Conservation (phyloP, 2,888 invertebrate species). For the Lepidocyrtoides sp. region DNA sequence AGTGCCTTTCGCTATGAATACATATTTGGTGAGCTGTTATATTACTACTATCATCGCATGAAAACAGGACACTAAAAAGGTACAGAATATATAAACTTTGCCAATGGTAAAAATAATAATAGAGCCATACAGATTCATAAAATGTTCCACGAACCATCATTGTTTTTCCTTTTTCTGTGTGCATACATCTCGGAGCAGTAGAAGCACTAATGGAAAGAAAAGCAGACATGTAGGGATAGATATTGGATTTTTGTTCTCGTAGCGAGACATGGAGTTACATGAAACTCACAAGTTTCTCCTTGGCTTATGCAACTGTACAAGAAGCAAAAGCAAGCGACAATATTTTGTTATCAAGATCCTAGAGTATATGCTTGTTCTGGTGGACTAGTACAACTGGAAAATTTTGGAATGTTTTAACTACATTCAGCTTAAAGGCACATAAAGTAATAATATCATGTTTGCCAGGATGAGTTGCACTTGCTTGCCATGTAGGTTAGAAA, state of each 20-base stretch:
- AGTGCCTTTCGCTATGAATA: not conserved
- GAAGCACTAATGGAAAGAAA: slow-evolving; percentile 25
- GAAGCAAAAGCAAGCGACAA: slow-evolving; percentile 54
- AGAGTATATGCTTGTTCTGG: not conserved
- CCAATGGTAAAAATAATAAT: slow-evolving; percentile 25
- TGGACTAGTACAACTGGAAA: slow-evolving; percentile 26
- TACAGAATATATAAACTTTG: slow-evolving; percentile 55
- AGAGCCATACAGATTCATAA: not conserved
- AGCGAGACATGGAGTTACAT: not conserved
- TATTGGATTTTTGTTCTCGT: slow-evolving; percentile 13
- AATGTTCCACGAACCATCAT: slow-evolving; percentile 36
- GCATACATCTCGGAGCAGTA: slow-evolving; percentile 43
- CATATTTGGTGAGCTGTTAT: not conserved
- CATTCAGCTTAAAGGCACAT: slow-evolving; percentile 13
- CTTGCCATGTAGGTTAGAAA: too few species aligned
- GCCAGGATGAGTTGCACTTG: not conserved
- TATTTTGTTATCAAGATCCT: slow-evolving; percentile 77
- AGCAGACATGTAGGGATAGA: slow-evolving; percentile 16
- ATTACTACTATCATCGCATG: not conserved
- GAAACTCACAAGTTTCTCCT: not conserved
- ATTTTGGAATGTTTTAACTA: slow-evolving; percentile 59
- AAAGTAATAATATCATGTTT: slow-evolving; percentile 11
- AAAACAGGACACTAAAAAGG: slow-evolving; percentile 23
- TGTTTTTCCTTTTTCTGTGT: not conserved
- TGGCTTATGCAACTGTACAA: not conserved